These are phyloP conservation scores for Rhagoletis pomonella DNA, from an alignment of 1,140 invertebrate species.

Conservation along the genomic window DNA sequence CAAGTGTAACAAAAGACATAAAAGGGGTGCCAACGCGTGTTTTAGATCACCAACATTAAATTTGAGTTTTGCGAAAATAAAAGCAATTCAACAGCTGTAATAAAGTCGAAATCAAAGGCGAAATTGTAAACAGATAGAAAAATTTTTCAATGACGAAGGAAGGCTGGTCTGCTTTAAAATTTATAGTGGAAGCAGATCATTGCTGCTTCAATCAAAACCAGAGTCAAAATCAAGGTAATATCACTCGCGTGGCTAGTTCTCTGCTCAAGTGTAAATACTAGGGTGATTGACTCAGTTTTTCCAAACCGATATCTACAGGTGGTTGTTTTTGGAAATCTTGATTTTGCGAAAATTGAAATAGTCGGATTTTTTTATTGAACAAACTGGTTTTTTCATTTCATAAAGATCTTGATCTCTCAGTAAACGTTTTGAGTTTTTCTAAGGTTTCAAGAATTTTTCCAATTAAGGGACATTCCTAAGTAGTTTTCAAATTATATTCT, in stretches of 20 bases:
- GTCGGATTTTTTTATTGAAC: no score
- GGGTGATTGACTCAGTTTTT: no score
- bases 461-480: no score
- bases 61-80: background rate
- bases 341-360: no score
- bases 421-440: no score
- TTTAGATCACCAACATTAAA: background rate
- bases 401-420: no score
- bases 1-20: background rate
- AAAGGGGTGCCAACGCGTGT: background rate
- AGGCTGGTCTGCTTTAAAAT: background rate
- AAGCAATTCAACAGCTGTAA: constrained; percentile 1
- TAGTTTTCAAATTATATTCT: no score
- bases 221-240: constrained; percentile 29
- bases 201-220: background rate
- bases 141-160: background rate
- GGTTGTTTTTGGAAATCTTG: no score
- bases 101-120: background rate
- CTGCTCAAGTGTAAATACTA: no score
- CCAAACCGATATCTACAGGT: no score
- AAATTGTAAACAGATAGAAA: background rate
- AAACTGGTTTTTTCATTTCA: no score
- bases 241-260: background rate
- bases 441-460: no score
- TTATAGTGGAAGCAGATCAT: background rate